Percentiles rank a stretch among this genome's conserved stretches.
Evolutionary conservation across 2,797 vertebrate genomes (phyloP).

Genomic region (Rhynchotus rufescens): DNA sequence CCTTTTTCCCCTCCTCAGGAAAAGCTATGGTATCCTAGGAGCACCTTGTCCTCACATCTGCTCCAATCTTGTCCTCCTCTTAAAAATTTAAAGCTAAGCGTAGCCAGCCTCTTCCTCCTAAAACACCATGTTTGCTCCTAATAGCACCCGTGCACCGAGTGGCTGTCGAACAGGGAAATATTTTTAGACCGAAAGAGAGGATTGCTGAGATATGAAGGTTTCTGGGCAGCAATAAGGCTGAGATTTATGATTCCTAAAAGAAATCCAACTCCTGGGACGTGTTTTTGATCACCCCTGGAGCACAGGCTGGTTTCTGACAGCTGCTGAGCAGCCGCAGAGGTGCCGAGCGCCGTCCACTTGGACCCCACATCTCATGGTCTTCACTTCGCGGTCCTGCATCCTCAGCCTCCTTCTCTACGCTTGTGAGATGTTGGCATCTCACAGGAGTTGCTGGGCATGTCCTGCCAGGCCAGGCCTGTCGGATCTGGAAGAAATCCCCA

Average conservation of each 20-base stretch:
- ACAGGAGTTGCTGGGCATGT: background rate
- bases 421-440: background rate
- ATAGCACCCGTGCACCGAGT: background rate
- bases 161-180: background rate
- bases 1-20: background rate
- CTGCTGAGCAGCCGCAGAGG: conserved; percentile 1
- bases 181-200: background rate
- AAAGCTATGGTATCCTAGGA: background rate
- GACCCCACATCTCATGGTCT: background rate
- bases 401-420: background rate
- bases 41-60: background rate
- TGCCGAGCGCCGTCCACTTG: background rate
- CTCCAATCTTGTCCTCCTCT: background rate
- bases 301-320: background rate
- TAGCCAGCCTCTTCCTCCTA: background rate
- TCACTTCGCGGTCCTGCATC: background rate
- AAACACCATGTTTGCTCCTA: background rate
- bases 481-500: background rate
- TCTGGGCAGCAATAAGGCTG: background rate
- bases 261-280: background rate
- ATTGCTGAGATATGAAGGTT: conserved; percentile 4
- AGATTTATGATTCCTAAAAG: conserved; percentile 5
- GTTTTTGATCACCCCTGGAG: conserved; percentile 12
- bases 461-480: background rate
- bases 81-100: background rate